A percentile compares a stretch with the other conserved stretches of the same genome.
Conservation (phyloP, 1,140 invertebrate species). For the Anthonomus grandis region DNA sequence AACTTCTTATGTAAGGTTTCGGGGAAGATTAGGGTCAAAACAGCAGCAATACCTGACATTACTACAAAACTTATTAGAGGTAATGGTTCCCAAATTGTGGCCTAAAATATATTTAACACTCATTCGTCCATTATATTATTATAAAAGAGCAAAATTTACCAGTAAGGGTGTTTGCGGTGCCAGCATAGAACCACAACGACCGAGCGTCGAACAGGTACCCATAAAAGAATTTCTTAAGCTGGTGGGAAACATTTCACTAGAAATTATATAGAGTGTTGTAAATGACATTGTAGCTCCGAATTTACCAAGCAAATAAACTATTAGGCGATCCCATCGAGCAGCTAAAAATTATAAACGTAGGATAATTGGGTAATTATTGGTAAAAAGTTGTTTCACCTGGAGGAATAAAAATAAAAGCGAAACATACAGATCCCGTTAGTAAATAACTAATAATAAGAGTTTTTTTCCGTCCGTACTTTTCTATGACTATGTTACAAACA, state of each 20-base stretch:
- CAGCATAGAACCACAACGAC: slow-evolving; percentile 67
- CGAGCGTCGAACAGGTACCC: slow-evolving; percentile 68
- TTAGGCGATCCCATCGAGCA: slow-evolving; percentile 65
- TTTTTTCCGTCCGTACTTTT: slow-evolving; percentile 60
- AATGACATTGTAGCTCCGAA: slow-evolving; percentile 55
- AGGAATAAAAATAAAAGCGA: slow-evolving; percentile 39
- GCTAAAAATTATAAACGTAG: slow-evolving; percentile 35
- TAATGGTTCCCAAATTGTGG: slow-evolving; percentile 45
- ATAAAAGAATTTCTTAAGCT: slow-evolving; percentile 52
- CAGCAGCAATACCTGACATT: slow-evolving; percentile 61
- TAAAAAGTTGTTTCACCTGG: no score
- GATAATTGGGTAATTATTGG: no score
- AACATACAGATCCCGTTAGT: slow-evolving; percentile 54
- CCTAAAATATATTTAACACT: slow-evolving; percentile 36
- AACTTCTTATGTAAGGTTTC: slow-evolving; percentile 66
- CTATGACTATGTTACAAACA: slow-evolving; percentile 59
- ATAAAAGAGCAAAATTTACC: slow-evolving; percentile 38
- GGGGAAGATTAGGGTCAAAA: slow-evolving; percentile 62
- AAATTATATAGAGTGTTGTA: slow-evolving; percentile 52
- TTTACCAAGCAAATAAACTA: slow-evolving; percentile 71
- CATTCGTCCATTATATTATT: neutral
- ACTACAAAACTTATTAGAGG: slow-evolving; percentile 66
- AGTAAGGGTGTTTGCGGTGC: slow-evolving; percentile 69
- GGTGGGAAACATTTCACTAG: slow-evolving; percentile 56
- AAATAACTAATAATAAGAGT: slow-evolving; percentile 59